Evolutionary conservation across 1,140 invertebrate species (phyloP).

Genomic region (Thaumetopoea pityocampa): DNA sequence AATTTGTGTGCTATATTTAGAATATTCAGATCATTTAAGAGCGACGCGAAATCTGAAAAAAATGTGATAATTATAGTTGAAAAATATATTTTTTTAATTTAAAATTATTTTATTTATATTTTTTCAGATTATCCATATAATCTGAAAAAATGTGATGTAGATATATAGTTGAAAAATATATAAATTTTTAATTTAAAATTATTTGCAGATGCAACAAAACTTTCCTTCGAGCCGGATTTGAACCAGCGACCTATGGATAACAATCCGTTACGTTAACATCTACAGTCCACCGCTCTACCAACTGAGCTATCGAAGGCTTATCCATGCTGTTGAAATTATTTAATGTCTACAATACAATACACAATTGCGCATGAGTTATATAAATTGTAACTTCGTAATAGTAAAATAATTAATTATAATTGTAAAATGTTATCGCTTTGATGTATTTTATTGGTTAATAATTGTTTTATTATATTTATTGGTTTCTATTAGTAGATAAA

Average conservation of each 20-base stretch:
- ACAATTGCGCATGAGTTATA: background rate
- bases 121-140: too few relatives aligned
- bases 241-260: constrained; percentile 82
- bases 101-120: too few relatives aligned
- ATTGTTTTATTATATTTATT: too few relatives aligned
- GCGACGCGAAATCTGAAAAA: too few relatives aligned
- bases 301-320: constrained; percentile 88
- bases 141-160: constrained; percentile 11
- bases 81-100: too few relatives aligned
- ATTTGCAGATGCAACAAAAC: constrained; percentile 23
- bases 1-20: too few relatives aligned
- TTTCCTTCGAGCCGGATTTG: constrained; percentile 81
- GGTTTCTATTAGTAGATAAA: too few relatives aligned
- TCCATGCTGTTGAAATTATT: background rate
- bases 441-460: too few relatives aligned
- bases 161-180: background rate
- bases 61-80: too few relatives aligned
- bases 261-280: constrained; percentile 47
- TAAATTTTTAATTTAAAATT: constrained; percentile 4
- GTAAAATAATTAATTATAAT: too few relatives aligned
- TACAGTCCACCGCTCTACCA: constrained; percentile 93
- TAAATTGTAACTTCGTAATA: background rate
- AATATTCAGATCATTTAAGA: too few relatives aligned
- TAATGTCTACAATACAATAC: background rate
- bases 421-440: too few relatives aligned